Base-by-base conservation (phyloP, 2,113 vertebrate species). In the Marmota monax region DNA sequence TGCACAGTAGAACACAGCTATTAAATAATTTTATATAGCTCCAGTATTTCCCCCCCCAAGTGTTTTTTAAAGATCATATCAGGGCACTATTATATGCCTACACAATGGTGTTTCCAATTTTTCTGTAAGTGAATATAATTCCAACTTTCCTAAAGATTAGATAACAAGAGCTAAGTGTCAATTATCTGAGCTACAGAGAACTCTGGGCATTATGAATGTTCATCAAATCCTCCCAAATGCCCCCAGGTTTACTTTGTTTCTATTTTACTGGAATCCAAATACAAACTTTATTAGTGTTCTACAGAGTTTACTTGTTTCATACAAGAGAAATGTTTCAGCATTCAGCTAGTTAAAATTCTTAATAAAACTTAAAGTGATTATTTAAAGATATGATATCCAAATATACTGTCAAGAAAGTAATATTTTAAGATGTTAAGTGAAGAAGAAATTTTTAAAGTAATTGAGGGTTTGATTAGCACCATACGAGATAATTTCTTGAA, bases 1-100 rank as follows among this genome's bases (percentile, higher is more conserved):
- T 61, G 76, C 17, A 78, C 7, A 53, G 20, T 37, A 13, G 8
- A 77, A 82, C 25, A 74, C n/a, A 45, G 61, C 7, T 92, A 74
- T 73, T 65, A 84, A 96, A 96, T 79, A 80, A 94, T 69, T 86
- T 51, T 6, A 73, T 69, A 83, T 63, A 51, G 12, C 74, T 84
- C 23, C 32, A 94, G 16, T 79, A 61, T 92, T 53, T 83, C 90
- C 42, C 32, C 32, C 61, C 34, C 14, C 48, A 56, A 90, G 27
- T 63, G 22, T 74, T 34, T 32, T 67, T 22, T 4, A 63, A 72
- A 84, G 29, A 45, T 86, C 4, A 58, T 48, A 95, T 69, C 39
- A 76, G 84, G 22, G 42, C 4, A 87, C 7, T 48, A 61, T 48
- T 69, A 84, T 72, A 56, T 17, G 2, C 27, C 9, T 69, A 84